phyloP scores from a whole-genome alignment of 2,113 vertebrate genomes.

The Alces alces region DNA sequence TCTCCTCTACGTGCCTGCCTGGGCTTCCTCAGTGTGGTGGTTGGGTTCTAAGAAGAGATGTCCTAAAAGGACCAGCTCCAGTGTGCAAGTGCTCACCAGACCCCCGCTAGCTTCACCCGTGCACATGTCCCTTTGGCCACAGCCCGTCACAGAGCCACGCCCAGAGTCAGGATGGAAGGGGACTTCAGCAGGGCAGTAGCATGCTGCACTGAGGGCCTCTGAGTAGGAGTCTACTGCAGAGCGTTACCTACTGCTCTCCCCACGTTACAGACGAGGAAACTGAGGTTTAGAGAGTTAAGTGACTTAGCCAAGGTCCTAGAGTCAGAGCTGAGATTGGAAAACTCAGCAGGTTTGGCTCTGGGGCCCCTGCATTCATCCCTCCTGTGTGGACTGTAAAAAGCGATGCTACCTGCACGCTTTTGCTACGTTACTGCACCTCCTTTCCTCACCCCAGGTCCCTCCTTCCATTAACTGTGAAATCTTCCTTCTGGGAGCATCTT shows the following conservation, averaged over 20 bases:
- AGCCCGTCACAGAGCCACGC: neutral
- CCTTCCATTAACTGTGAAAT: neutral
- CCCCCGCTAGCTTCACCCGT: neutral
- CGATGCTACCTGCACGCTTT: neutral
- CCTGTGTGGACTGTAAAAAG: neutral
- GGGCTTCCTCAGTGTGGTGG: no score
- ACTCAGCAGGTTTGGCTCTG: neutral
- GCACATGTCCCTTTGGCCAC: neutral
- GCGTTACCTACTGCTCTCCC: neutral
- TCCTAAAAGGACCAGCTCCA: neutral
- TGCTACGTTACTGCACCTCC: neutral
- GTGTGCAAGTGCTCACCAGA: neutral
- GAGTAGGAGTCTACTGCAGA: neutral
- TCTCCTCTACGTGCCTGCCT: accelerated
- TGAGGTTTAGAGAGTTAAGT: neutral
- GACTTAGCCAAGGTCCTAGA: neutral
- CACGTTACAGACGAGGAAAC: neutral
- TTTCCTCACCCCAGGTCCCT: neutral
- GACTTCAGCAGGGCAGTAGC: neutral
- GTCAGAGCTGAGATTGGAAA: neutral
- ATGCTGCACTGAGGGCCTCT: neutral
- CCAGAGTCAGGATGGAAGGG: neutral
- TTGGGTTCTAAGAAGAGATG: neutral
- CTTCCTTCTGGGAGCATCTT: neutral
- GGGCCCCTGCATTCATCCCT: neutral